These are phyloP conservation scores for Drosophila teissieri DNA, from an alignment of 1,140 invertebrate species.

Conservation along the genomic window DNA sequence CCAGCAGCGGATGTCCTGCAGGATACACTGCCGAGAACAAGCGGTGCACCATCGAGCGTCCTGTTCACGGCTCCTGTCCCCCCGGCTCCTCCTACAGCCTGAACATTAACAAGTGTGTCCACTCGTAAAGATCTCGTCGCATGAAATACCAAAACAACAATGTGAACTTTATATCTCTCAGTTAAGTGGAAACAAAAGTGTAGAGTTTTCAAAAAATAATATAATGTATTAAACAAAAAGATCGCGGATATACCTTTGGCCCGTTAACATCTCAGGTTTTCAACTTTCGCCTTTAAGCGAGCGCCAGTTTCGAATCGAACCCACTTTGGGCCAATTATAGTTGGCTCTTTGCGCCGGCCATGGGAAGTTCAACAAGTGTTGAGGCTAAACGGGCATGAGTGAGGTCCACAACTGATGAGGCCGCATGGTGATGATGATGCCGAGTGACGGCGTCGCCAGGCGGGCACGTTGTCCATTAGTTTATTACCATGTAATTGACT, in stretches of 20 bases:
- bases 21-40: slow-evolving; percentile 57
- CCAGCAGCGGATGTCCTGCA: slow-evolving; percentile 59
- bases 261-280: slow-evolving; percentile 13
- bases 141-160: not conserved
- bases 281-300: slow-evolving; percentile 31
- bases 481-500: slow-evolving; percentile 82
- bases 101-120: slow-evolving; percentile 74
- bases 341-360: slow-evolving; percentile 39
- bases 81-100: slow-evolving; percentile 60
- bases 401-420: slow-evolving; percentile 32
- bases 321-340: slow-evolving; percentile 60
- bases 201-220: not conserved
- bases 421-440: slow-evolving; percentile 49
- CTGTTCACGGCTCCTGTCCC: slow-evolving; percentile 72
- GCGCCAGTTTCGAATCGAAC: slow-evolving; percentile 17
- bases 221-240: not conserved
- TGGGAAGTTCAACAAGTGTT: slow-evolving; percentile 73
- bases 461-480: slow-evolving; percentile 67
- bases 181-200: not conserved
- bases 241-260: not conserved
- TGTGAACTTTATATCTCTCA: not conserved
- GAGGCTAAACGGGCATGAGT: slow-evolving; percentile 66
- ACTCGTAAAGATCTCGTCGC: slow-evolving; percentile 19
- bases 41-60: slow-evolving; percentile 59
- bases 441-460: slow-evolving; percentile 42